phyloP scores from a whole-genome alignment of 2,113 vertebrate species.

The Trachemys scripta region DNA sequence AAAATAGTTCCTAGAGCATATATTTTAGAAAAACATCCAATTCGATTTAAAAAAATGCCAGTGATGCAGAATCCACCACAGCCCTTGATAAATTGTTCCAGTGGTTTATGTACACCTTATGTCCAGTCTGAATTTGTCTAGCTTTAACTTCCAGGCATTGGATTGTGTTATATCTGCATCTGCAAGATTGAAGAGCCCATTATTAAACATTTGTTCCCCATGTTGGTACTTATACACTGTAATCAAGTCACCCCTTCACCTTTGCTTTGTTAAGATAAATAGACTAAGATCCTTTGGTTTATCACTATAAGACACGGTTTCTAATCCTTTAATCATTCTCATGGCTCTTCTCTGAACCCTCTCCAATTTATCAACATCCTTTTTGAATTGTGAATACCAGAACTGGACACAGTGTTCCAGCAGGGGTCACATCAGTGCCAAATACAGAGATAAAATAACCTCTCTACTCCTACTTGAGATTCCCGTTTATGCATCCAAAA shows the following conservation, averaged over 20 bases:
- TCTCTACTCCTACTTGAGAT: not conserved
- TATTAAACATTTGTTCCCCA: not conserved
- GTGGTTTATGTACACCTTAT: not conserved
- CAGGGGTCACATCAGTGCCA: not conserved
- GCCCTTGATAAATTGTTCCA: not conserved
- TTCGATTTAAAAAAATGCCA: not conserved
- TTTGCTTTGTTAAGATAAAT: not conserved
- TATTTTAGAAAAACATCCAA: not conserved
- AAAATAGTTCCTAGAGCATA: not conserved
- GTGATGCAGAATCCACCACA: not conserved
- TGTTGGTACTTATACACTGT: not conserved
- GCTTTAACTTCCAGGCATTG: not conserved
- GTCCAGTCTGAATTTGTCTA: not conserved
- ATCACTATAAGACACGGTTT: not conserved
- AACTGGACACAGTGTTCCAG: not conserved
- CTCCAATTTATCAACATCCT: not conserved
- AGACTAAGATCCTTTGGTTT: not conserved
- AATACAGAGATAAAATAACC: not conserved
- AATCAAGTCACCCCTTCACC: not conserved
- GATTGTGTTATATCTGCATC: not conserved
- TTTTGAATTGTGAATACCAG: not conserved
- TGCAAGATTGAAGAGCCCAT: not conserved
- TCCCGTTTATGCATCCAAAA: not conserved
- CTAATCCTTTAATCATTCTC: not conserved
- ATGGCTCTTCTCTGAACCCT: not conserved